phyloP scores from a whole-genome alignment of 2,888 invertebrate species.

The Lochmaea capreae region DNA sequence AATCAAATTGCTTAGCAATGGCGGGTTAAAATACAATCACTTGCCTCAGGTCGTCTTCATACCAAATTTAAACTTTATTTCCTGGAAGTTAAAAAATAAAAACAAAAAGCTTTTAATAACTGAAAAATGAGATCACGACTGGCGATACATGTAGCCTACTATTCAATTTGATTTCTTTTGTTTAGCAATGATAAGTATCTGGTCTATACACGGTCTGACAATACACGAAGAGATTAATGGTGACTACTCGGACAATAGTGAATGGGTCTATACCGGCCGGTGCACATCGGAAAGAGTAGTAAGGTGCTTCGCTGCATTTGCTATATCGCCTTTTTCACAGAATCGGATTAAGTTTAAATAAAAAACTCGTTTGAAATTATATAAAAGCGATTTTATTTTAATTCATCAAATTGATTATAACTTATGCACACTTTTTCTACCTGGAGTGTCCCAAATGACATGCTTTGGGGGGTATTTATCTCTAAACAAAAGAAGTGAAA shows the following conservation, averaged over 20 bases:
- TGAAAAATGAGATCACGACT: constrained; percentile 50
- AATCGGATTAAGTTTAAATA: constrained; percentile 1
- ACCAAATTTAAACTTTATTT: neutral
- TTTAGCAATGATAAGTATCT: constrained; percentile 60
- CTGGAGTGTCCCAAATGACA: too few species aligned
- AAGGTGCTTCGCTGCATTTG: constrained; percentile 43
- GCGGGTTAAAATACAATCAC: too few species aligned
- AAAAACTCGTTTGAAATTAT: neutral
- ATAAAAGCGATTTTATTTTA: too few species aligned
- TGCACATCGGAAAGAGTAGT: constrained; percentile 18
- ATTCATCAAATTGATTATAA: too few species aligned
- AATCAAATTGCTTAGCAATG: too few species aligned
- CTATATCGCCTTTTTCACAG: constrained; percentile 32
- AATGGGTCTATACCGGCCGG: constrained; percentile 49
- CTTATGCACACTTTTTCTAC: too few species aligned
- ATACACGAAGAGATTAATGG: constrained; percentile 56
- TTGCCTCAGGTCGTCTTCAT: neutral
- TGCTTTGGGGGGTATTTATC: too few species aligned
- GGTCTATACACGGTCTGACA: constrained; percentile 56
- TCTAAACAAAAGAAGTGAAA: too few species aligned
- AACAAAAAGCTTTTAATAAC: constrained; percentile 33
- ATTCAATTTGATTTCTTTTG: constrained; percentile 61
- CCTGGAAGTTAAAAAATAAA: constrained; percentile 1
- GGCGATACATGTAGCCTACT: constrained; percentile 50
- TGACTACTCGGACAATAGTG: constrained; percentile 55